Percentiles rank a stretch among this genome's conserved stretches.
Evolutionary conservation across 2,888 invertebrate species (phyloP).

Genomic region (Thymelicus lineola): DNA sequence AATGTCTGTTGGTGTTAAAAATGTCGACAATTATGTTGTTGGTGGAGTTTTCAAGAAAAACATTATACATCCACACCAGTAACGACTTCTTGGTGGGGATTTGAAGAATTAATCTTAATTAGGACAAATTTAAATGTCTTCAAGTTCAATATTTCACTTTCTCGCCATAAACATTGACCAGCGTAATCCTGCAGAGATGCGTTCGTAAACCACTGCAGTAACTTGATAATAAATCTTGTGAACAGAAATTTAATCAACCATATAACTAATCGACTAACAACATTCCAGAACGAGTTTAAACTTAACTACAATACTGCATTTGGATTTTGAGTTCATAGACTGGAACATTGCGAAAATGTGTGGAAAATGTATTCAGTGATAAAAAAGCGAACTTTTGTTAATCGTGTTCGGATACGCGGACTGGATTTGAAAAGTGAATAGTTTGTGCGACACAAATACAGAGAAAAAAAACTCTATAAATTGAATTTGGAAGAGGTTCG

Average conservation of each 20-base stretch:
- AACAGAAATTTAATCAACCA: no score
- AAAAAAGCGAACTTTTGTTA: conserved; percentile 7
- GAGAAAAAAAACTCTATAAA: no score
- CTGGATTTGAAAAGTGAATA: conserved; percentile 4
- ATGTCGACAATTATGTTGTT: no score
- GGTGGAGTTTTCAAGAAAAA: no score
- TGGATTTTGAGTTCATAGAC: neutral
- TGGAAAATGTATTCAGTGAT: neutral
- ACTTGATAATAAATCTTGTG: no score
- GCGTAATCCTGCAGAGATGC: neutral
- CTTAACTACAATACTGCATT: neutral
- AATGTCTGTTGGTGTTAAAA: no score
- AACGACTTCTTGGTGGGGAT: no score
- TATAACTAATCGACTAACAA: neutral
- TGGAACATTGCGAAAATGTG: conserved; percentile 15
- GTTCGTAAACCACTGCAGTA: conserved; percentile 23
- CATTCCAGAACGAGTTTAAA: conserved; percentile 1
- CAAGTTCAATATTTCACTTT: conserved; percentile 25
- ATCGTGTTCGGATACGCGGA: conserved; percentile 19
- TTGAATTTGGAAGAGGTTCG: neutral
- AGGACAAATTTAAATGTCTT: conserved; percentile 14
- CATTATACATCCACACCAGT: no score
- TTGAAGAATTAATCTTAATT: neutral
- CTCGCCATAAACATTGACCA: conserved; percentile 2
- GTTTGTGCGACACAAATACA: conserved; percentile 8